Base-by-base conservation (phyloP, 2,888 invertebrate species). In the Cylindroiulus punctatus region DNA sequence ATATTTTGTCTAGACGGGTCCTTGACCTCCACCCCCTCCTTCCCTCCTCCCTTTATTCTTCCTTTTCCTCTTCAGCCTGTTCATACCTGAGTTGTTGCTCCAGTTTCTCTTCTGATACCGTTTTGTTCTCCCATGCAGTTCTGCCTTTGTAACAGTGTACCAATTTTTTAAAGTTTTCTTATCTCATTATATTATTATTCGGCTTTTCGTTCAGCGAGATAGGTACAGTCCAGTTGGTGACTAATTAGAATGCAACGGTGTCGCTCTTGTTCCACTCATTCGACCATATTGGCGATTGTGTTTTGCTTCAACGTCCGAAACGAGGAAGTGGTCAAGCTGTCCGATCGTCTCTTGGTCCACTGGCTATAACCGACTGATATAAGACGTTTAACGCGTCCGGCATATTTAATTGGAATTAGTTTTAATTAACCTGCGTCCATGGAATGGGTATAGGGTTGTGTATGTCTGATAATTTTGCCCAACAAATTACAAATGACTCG, bases 21-120 rank as follows among this genome's bases (percentile, higher is more conserved):
- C 57, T 57, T 57, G 57, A 57, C 57, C 57, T 57, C 57, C 57
- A 22, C 57, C 57, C 57, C 57, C 57, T n/a, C 57, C 57, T n/a
- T 22, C 57, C 22, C 22, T 57, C 57, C 22, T 22, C 17, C 57
- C 22, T 57, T 40, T 8, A 40, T 40, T 22, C 22, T 57, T 57
- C 57, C 22, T 0, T 57, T 47, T 47, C 47, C 47, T 47, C 47
- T 47, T 14, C 47, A 47, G 17, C 47, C 1, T 57, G 5, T 22
- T 57, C 57, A 57, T 57, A 57, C 57, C 57, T 57, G 57, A 57
- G 22, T 57, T 17, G 57, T 22, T 57, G 57, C 57, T 57, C 57
- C 17, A 57, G 22, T 57, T 57, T 57, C 57, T 57, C n/a, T 57
- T 57, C 7, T 5, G 57, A 17, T 7, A 17, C 57, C 57, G 5